phyloP scores from a whole-genome alignment of 2,113 vertebrate species.

The Zeus faber region DNA sequence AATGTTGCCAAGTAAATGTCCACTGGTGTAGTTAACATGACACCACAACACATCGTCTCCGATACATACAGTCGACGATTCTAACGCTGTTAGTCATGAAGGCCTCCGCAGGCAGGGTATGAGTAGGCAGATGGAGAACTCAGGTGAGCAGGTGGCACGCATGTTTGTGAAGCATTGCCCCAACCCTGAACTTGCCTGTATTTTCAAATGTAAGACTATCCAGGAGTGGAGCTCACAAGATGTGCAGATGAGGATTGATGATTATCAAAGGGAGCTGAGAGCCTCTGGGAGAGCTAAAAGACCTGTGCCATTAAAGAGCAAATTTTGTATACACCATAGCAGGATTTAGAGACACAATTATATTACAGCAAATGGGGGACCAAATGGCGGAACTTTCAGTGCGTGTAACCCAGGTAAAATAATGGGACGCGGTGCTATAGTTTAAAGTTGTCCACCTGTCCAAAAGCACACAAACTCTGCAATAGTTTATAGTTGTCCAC shows the following conservation, averaged over 20 bases:
- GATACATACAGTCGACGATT: background rate
- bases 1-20: constrained; percentile 9
- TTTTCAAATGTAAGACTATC: constrained; percentile 19
- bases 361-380: too few species aligned
- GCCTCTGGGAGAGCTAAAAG: background rate
- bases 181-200: constrained; percentile 9
- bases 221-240: constrained; percentile 19
- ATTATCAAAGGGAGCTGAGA: constrained; percentile 24
- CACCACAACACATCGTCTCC: background rate
- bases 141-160: constrained; percentile 6
- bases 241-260: constrained; percentile 18
- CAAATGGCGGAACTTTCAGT: too few species aligned
- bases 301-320: too few species aligned
- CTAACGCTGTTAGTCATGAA: background rate
- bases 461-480: too few species aligned
- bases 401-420: too few species aligned
- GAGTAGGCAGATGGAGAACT: background rate
- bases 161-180: constrained; percentile 24
- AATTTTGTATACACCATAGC: too few species aligned
- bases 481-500: too few species aligned
- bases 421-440: too few species aligned
- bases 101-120: constrained; percentile 2
- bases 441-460: too few species aligned
- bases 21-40: constrained; percentile 4
- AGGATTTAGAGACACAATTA: too few species aligned